Conservation (phyloP, 2,113 vertebrate genomes). For the Tachuris rubrigastra region DNA sequence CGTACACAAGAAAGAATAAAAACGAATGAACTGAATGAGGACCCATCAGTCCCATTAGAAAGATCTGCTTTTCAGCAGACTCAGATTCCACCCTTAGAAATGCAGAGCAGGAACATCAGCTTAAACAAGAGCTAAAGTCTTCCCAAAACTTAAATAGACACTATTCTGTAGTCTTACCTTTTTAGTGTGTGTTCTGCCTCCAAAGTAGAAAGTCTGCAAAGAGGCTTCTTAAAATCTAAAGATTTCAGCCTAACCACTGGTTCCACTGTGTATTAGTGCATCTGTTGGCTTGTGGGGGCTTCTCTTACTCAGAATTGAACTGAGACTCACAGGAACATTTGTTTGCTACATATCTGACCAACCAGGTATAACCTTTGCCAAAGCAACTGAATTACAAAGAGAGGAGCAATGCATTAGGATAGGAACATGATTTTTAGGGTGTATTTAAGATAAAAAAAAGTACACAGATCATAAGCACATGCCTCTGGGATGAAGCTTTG, state of each 20-base stretch:
- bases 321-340: background rate
- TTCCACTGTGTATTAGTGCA: background rate
- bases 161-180: background rate
- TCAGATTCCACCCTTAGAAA: background rate
- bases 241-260: background rate
- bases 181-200: background rate
- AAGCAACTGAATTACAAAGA: background rate
- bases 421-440: background rate
- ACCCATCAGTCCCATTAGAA: background rate
- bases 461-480: background rate
- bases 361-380: background rate
- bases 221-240: background rate
- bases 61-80: background rate
- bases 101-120: background rate
- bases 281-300: conserved; percentile 3
- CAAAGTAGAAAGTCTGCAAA: background rate
- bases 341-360: background rate
- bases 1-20: background rate
- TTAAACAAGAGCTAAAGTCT: background rate
- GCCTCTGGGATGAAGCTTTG: background rate
- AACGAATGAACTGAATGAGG: background rate
- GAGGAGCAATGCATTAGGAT: background rate
- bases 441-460: background rate
- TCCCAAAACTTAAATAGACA: background rate
- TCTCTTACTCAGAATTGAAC: conserved; percentile 39